Evolutionary conservation across 2,888 invertebrate species (phyloP).

Genomic region (Augiades crinisus): DNA sequence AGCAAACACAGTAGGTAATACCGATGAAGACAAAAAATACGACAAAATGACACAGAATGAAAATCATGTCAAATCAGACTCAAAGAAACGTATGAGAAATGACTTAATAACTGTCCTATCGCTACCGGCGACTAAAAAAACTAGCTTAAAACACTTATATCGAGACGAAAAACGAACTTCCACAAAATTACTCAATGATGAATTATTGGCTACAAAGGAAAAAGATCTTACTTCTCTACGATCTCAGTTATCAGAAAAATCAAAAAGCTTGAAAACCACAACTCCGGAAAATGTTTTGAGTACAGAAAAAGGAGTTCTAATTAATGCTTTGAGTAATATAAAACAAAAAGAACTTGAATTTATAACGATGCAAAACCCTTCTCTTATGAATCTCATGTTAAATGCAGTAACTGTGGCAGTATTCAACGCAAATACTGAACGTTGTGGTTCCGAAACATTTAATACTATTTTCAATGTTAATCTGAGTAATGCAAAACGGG

Average conservation of each 20-base stretch:
- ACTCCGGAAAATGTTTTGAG: slow-evolving; percentile 22
- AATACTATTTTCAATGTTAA: slow-evolving; percentile 29
- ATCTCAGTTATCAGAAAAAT: not conserved
- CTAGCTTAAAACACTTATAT: slow-evolving; percentile 17
- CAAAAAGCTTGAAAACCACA: not conserved
- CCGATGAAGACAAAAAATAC: not conserved
- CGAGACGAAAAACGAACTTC: slow-evolving; percentile 1
- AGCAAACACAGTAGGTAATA: not conserved
- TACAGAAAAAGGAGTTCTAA: slow-evolving; percentile 44
- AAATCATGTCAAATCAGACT: no score
- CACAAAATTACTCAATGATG: no score
- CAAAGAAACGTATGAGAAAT: no score
- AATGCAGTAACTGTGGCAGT: slow-evolving; percentile 47
- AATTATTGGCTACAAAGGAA: not conserved
- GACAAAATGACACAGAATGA: not conserved
- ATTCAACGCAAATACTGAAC: slow-evolving; percentile 39
- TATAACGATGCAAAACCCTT: slow-evolving; percentile 42
- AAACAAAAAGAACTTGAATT: slow-evolving; percentile 49
- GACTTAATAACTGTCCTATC: slow-evolving; percentile 19
- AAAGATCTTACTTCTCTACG: not conserved
- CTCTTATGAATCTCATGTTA: slow-evolving; percentile 41
- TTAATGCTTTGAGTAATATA: slow-evolving; percentile 52
- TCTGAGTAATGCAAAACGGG: slow-evolving; percentile 27
- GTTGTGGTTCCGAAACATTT: slow-evolving; percentile 33
- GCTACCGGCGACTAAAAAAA: slow-evolving; percentile 15